Evolutionary conservation across 1,140 invertebrate genomes (phyloP), one percentile per base, ranked within the genome.

Genomic region (Cataglyphis hispanica): DNA sequence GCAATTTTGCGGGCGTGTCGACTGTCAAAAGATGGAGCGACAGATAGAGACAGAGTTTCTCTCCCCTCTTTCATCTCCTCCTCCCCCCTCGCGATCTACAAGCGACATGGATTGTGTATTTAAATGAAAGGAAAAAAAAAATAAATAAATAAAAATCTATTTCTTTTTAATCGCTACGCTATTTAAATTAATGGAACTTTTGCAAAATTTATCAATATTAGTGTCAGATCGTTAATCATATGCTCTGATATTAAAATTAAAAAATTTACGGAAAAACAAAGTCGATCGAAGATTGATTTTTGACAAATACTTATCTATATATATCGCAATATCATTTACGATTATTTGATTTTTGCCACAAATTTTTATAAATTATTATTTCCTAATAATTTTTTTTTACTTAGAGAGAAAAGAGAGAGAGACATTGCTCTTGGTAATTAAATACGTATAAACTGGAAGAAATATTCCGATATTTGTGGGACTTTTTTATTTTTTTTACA

Each of bases 1-100:
- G 90, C 91, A 92, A 93, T 94, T 94, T 95, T 91, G 92, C 90
- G 93, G 86, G 91, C 91, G 89, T 93, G 93, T 91, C 88, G 92
- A 93, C 89, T 92, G 90, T 94, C 92, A 94, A 94, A 93, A 85
- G 87, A 92, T 84, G 87, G 87, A 87, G 72, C 85, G 90, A 89
- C 78, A 90, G 88, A 87, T 87, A 89, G 75, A 77, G 58, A 77
- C 66, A 81, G 53, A 34, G n/a, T 67, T 81, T 60, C n/a, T 69
- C 40, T 40, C 66, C 40, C n/a, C 43, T 7, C 22, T 16, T 56
- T 1, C 11, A 6, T 10, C 40, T n/a, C 40, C 40, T 43, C 40
- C 6, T 37, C 10, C 16, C 40, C 6, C 8, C 10, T 8, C 13
- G 11, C 70, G n/a, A n/a, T 74, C 3, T 0, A 13, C 11, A 37